phyloP scores from a whole-genome alignment of 2,888 invertebrate species.

The Podabrus alpinus region DNA sequence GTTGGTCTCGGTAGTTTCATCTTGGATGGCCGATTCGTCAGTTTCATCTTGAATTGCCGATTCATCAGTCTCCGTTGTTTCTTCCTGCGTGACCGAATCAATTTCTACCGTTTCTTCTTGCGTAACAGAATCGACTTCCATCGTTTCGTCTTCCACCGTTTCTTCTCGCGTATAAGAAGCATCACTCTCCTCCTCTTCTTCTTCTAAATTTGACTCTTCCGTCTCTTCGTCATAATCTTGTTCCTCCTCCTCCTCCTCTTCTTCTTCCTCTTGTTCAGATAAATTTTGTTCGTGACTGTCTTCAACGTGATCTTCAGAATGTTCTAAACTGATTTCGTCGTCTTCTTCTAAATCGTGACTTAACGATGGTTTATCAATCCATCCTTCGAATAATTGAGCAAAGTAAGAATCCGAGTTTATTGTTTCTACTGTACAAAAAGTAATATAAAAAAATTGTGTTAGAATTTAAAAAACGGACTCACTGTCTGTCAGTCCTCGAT shows the following conservation, averaged over 20 bases:
- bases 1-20: slow-evolving; percentile 45
- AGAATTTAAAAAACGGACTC: slow-evolving; percentile 54
- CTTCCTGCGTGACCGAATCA: neutral
- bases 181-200: slow-evolving; percentile 10
- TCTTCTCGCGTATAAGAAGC: slow-evolving; percentile 12
- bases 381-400: slow-evolving; percentile 77
- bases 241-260: slow-evolving; percentile 6
- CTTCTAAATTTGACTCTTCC: slow-evolving; percentile 16
- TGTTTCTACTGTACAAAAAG: slow-evolving; percentile 59
- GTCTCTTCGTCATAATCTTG: slow-evolving; percentile 32
- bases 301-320: slow-evolving; percentile 46
- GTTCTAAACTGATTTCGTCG: slow-evolving; percentile 52
- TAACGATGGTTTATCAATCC: slow-evolving; percentile 67
- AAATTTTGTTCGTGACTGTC: slow-evolving; percentile 49
- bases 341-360: slow-evolving; percentile 58
- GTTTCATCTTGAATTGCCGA: slow-evolving; percentile 4
- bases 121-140: slow-evolving; percentile 32
- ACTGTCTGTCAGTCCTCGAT: slow-evolving; percentile 79
- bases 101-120: neutral
- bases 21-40: slow-evolving; percentile 8
- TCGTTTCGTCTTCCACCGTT: slow-evolving; percentile 27
- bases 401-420: slow-evolving; percentile 69
- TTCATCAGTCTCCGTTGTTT: slow-evolving; percentile 15
- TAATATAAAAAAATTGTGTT: neutral
- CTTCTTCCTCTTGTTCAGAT: slow-evolving; percentile 36